Percentiles rank a stretch among this genome's conserved stretches.
These are phyloP conservation scores for Oasisia sp. DNA, from an alignment of 2,888 invertebrate species.

Conservation along the genomic window DNA sequence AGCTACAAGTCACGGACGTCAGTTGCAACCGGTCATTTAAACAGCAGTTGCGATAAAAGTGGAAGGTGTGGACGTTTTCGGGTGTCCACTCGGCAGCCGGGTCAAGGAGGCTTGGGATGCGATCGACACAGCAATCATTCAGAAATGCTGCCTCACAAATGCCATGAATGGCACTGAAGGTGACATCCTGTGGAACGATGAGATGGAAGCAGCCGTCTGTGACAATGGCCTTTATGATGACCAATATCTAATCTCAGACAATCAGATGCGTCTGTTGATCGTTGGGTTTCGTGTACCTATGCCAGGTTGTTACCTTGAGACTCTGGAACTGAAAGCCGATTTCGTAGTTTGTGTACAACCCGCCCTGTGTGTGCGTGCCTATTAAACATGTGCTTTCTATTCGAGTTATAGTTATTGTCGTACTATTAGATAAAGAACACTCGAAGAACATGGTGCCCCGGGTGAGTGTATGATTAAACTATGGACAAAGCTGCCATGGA, in stretches of 20 bases:
- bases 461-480: too few species aligned
- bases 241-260: not conserved
- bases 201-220: too few species aligned
- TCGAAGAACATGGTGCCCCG: too few species aligned
- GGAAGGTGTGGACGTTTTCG: conserved; percentile 13
- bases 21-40: conserved; percentile 19
- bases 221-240: not conserved
- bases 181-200: conserved; percentile 21
- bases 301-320: too few species aligned
- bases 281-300: too few species aligned
- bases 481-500: too few species aligned
- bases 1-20: conserved; percentile 22
- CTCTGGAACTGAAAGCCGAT: too few species aligned
- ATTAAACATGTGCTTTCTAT: too few species aligned
- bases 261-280: not conserved
- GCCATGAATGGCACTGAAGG: conserved; percentile 26
- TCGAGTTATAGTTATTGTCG: too few species aligned
- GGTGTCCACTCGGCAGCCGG: conserved; percentile 18
- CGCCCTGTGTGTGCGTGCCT: too few species aligned
- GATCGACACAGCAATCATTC: not conserved
- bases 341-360: too few species aligned
- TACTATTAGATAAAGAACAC: too few species aligned
- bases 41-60: conserved; percentile 7
- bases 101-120: conserved; percentile 1
- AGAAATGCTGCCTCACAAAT: conserved; percentile 23